Evolutionary conservation across 2,888 invertebrate species (phyloP), one percentile per base, ranked within the genome.

Genomic region (Polietes domitor): DNA sequence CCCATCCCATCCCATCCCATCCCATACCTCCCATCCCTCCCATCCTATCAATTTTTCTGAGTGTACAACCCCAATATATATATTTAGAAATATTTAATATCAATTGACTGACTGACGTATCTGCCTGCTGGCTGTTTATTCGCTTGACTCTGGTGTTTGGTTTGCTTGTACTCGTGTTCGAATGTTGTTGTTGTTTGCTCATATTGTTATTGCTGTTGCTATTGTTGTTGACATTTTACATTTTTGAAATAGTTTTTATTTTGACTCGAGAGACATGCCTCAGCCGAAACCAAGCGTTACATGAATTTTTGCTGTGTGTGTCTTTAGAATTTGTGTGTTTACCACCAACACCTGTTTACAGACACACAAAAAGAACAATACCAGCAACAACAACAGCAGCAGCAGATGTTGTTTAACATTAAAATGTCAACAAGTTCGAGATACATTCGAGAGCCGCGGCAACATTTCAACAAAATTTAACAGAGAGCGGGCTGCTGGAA

Each of bases 401-500:
- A 47, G 75, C 68, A 81, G 81, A 84, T 84, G 84, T 84, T 84
- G 84, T 78, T 81, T 81, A 84, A 81, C 84, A 84, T 84, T 61
- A 68, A 81, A 84, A 84, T 84, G 81, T 81, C 84, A 84, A 84
- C 81, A 73, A 81, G 65, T 79, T 73, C 71, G 50, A 32, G 61
- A 65, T 28, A 21, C 21, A 68, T 19, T 68, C 63, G 63, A 24
- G 50, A 41, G 63, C 72, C 32, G 26, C 47, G 24, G 65, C 32
- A 26, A 2, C 61, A 61, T 4, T 6, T 4, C 10, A 41, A 41
- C 41, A 10, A n/a, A n/a, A n/a, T 78, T 83, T 79, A 76, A 83
- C 79, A 83, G 70, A 65, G 41, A 37, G 12, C 12, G 37, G n/a
- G n/a, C 12, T 10, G 65, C 41, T 65, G 19, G 5, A 65, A 65